A percentile compares a stretch with the other conserved stretches of the same genome.
Evolutionary conservation across 1,140 invertebrate species (phyloP).

Genomic region (Micrasema minimum): DNA sequence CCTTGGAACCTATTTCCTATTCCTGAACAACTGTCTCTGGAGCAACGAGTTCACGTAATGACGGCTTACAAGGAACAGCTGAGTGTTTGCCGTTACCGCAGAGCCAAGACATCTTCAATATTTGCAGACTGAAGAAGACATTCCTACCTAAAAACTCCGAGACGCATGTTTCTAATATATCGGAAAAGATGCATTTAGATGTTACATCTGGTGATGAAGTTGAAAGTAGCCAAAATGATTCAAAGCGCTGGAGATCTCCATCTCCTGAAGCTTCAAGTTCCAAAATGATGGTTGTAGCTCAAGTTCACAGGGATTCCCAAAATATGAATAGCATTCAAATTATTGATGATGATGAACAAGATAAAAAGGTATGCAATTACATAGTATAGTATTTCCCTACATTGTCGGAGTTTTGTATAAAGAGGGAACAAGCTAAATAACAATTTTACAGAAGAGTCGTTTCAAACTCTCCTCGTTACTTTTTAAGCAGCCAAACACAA

Average conservation of each 20-base stretch:
- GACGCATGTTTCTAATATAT: slow-evolving; percentile 8
- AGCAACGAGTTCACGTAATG: slow-evolving; percentile 40
- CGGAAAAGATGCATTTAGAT: slow-evolving; percentile 14
- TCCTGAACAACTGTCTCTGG: slow-evolving; percentile 43
- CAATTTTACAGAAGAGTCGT: no score
- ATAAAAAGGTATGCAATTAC: slow-evolving; percentile 18
- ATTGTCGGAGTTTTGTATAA: no score
- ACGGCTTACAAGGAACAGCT: slow-evolving; percentile 46
- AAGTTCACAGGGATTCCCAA: slow-evolving; percentile 32
- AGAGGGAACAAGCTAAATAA: no score
- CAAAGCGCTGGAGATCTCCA: background rate
- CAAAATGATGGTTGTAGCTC: slow-evolving; percentile 32
- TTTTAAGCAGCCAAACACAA: no score
- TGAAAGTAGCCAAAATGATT: background rate
- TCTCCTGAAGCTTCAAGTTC: slow-evolving; percentile 23
- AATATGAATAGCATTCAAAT: slow-evolving; percentile 31
- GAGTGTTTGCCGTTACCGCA: slow-evolving; percentile 45
- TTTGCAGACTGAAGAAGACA: slow-evolving; percentile 43
- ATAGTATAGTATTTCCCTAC: no score
- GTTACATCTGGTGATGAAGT: background rate
- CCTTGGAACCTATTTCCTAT: slow-evolving; percentile 64
- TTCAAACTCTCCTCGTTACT: no score
- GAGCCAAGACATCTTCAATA: slow-evolving; percentile 33
- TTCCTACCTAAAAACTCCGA: slow-evolving; percentile 1
- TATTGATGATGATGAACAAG: slow-evolving; percentile 24